Evolutionary conservation across 2,888 invertebrate genomes (phyloP).

Genomic region (Lepeophtheirus nordmannii): DNA sequence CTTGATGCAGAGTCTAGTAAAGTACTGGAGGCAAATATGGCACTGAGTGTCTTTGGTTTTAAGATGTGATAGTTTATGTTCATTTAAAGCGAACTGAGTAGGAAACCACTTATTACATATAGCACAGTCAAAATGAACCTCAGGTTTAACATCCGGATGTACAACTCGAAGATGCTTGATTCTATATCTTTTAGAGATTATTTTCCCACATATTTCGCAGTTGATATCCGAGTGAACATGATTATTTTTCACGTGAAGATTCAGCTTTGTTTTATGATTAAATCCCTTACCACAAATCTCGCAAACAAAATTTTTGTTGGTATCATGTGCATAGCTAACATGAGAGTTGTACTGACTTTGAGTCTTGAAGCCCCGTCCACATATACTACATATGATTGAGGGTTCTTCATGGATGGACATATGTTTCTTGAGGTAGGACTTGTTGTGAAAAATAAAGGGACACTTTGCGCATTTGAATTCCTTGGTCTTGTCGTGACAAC

Average conservation of each 20-base stretch:
- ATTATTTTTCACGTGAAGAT: background rate
- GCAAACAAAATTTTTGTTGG: background rate
- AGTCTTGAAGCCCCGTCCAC: background rate
- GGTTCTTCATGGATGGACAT: too few species aligned
- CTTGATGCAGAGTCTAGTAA: too few species aligned
- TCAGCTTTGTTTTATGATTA: background rate
- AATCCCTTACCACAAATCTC: slow-evolving; percentile 1
- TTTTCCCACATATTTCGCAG: background rate
- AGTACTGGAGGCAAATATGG: too few species aligned
- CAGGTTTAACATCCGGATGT: background rate
- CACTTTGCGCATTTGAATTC: too few species aligned
- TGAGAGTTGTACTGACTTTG: background rate
- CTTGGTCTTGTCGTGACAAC: too few species aligned
- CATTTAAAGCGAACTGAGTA: too few species aligned
- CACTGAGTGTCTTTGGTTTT: too few species aligned
- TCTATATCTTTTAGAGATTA: background rate
- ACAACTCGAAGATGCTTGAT: slow-evolving; percentile 1
- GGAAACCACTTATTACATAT: too few species aligned
- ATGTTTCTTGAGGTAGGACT: too few species aligned
- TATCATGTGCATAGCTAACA: background rate
- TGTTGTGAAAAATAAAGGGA: too few species aligned
- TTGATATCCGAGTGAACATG: background rate
- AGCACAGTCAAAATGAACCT: too few species aligned
- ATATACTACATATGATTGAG: background rate
- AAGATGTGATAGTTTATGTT: too few species aligned